These are phyloP conservation scores for Mareca strepera DNA, from an alignment of 2,797 vertebrate species.

Conservation along the genomic window DNA sequence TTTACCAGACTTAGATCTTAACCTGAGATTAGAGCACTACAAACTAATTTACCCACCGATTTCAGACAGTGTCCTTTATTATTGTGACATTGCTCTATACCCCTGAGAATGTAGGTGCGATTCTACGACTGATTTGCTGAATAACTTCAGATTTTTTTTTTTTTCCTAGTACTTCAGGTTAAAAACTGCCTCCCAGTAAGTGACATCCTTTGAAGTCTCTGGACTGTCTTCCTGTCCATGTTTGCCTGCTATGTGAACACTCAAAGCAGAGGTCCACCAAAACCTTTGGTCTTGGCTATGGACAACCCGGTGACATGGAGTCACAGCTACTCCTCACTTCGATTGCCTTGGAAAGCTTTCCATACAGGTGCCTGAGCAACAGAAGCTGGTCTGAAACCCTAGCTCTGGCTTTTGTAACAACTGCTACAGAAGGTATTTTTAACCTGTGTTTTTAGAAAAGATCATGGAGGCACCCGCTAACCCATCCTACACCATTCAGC, in stretches of 20 bases:
- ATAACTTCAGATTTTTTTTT: neutral
- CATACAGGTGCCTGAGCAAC: neutral
- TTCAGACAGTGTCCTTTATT: neutral
- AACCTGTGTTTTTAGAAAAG: neutral
- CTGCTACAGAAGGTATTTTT: neutral
- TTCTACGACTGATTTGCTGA: neutral
- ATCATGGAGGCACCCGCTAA: neutral
- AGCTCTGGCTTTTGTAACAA: neutral
- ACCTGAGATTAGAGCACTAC: accelerated
- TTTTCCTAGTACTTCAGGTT: no score
- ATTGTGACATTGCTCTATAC: neutral
- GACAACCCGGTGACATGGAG: neutral
- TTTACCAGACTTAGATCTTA: neutral
- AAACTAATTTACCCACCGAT: accelerated
- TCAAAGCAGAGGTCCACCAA: neutral
- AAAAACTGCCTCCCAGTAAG: accelerated
- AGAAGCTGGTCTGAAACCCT: neutral
- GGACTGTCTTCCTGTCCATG: neutral
- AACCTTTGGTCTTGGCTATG: neutral
- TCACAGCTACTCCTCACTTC: neutral
- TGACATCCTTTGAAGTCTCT: neutral
- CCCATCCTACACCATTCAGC: neutral
- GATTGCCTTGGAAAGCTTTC: accelerated
- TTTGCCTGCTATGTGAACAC: neutral
- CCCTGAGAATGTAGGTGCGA: accelerated